A percentile compares a stretch with the other conserved stretches of the same genome.
phyloP scores from a whole-genome alignment of 2,113 vertebrate genomes.

The Caranx melampygus region DNA sequence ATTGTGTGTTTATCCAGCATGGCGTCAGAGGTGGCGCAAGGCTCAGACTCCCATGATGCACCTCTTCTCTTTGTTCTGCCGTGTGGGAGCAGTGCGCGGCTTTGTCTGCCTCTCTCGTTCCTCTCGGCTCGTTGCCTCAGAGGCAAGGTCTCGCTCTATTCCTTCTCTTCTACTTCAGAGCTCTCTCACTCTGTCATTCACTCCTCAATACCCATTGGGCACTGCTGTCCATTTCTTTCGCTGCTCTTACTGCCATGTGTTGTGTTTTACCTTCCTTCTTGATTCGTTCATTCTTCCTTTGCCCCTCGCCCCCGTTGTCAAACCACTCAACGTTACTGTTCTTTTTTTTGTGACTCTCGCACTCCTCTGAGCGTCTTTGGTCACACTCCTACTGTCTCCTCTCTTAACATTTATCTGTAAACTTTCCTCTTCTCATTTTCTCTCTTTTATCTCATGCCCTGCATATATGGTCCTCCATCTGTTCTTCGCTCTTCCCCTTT shows the following conservation, averaged over 20 bases:
- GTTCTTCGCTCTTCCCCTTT: slow-evolving; percentile 27
- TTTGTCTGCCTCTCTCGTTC: slow-evolving; percentile 77
- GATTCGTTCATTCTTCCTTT: slow-evolving; percentile 33
- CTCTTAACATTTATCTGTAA: slow-evolving; percentile 26
- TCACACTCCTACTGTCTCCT: slow-evolving; percentile 9
- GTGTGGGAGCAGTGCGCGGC: slow-evolving; percentile 67
- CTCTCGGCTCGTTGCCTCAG: slow-evolving; percentile 68
- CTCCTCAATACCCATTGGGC: slow-evolving; percentile 40
- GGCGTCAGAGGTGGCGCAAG: slow-evolving; percentile 58
- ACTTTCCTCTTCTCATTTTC: slow-evolving; percentile 20
- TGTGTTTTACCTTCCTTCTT: slow-evolving; percentile 37
- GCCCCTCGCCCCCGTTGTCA: slow-evolving; percentile 41
- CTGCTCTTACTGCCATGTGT: slow-evolving; percentile 18
- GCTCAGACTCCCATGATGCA: slow-evolving; percentile 80
- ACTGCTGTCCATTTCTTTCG: slow-evolving; percentile 27
- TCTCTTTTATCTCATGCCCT: slow-evolving; percentile 8
- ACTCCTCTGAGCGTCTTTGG: slow-evolving; percentile 26
- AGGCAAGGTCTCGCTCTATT: slow-evolving; percentile 69
- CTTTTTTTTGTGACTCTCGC: slow-evolving; percentile 11
- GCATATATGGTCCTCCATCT: slow-evolving; percentile 23
- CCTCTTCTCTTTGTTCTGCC: slow-evolving; percentile 79
- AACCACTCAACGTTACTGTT: slow-evolving; percentile 22
- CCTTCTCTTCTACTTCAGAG: slow-evolving; percentile 49
- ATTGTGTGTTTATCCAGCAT: slow-evolving; percentile 60
- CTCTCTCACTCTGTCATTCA: slow-evolving; percentile 49